These are phyloP conservation scores for Raphicerus campestris DNA, from an alignment of 2,113 vertebrate genomes.

Conservation along the genomic window DNA sequence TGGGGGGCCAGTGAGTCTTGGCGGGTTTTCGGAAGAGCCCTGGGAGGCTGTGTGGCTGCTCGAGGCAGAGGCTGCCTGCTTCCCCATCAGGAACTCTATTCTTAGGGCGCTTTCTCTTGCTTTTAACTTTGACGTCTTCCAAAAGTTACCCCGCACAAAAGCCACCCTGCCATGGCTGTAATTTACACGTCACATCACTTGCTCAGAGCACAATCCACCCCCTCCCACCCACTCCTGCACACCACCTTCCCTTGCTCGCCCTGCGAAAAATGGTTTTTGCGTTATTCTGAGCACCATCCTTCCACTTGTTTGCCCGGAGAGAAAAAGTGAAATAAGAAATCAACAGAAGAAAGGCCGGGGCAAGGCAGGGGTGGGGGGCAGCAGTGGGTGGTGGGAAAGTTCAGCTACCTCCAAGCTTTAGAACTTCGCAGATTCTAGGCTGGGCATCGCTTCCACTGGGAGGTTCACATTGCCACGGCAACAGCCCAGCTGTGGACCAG, in stretches of 20 bases:
- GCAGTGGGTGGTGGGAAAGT: not conserved
- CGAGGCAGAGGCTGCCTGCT: not conserved
- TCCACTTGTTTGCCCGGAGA: not conserved
- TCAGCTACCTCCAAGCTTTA: not conserved
- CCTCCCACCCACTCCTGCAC: constrained; percentile 2
- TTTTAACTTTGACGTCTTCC: constrained; percentile 64
- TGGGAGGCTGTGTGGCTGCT: not conserved
- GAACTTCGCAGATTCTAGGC: constrained; percentile 30
- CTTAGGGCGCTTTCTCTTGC: constrained; percentile 34
- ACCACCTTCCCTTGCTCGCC: constrained; percentile 4
- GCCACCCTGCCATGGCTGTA: constrained; percentile 47
- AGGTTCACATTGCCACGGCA: constrained; percentile 47
- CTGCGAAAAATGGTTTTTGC: constrained; percentile 36
- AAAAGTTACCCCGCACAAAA: constrained; percentile 60
- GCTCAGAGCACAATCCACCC: constrained; percentile 25
- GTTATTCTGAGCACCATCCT: not conserved
- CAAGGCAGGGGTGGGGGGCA: not conserved
- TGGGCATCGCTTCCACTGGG: not conserved
- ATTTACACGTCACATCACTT: constrained; percentile 61
- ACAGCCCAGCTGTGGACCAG: constrained; percentile 9
- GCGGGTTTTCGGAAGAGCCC: not conserved
- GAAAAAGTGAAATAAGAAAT: not conserved
- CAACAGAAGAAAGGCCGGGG: not conserved
- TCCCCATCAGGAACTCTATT: constrained; percentile 48
- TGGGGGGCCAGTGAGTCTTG: fast-evolving